Evolutionary conservation across 1,140 invertebrate genomes (phyloP).

Genomic region (Dryas iulia): DNA sequence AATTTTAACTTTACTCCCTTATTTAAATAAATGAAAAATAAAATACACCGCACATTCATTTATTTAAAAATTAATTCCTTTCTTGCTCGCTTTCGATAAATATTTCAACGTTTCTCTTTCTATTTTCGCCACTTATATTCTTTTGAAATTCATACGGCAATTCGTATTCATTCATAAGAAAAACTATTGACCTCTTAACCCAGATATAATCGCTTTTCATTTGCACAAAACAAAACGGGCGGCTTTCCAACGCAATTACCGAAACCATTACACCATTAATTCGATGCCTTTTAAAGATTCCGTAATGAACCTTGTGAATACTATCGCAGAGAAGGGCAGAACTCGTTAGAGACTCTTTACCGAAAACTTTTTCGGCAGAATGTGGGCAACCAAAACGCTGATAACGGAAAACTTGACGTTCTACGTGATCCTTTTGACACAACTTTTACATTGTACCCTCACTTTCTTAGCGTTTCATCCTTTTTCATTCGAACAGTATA

Average conservation of each 20-base stretch:
- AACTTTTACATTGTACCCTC: conserved; percentile 44
- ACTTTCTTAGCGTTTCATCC: conserved; percentile 36
- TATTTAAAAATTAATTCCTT: not conserved
- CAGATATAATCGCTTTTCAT: conserved; percentile 8
- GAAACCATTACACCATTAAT: conserved; percentile 25
- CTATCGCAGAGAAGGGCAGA: conserved; percentile 26
- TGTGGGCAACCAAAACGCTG: conserved; percentile 52
- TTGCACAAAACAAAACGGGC: conserved; percentile 6
- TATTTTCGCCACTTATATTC: not conserved
- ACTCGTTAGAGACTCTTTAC: conserved; percentile 67
- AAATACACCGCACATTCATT: not conserved
- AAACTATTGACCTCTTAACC: conserved; percentile 19
- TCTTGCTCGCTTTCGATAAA: not conserved
- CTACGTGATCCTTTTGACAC: conserved; percentile 61
- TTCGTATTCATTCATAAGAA: conserved; percentile 8
- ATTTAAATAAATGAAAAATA: not conserved
- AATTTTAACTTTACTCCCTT: not conserved
- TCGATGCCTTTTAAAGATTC: conserved; percentile 28
- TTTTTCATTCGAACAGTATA: conserved; percentile 33
- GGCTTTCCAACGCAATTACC: conserved; percentile 13
- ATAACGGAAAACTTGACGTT: conserved; percentile 56
- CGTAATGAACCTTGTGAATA: conserved; percentile 17
- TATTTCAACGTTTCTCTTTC: too few relatives aligned
- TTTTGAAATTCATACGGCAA: not conserved
- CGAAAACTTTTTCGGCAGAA: conserved; percentile 53